phyloP scores from a whole-genome alignment of 2,113 vertebrate genomes.

The Leucoraja erinaceus region DNA sequence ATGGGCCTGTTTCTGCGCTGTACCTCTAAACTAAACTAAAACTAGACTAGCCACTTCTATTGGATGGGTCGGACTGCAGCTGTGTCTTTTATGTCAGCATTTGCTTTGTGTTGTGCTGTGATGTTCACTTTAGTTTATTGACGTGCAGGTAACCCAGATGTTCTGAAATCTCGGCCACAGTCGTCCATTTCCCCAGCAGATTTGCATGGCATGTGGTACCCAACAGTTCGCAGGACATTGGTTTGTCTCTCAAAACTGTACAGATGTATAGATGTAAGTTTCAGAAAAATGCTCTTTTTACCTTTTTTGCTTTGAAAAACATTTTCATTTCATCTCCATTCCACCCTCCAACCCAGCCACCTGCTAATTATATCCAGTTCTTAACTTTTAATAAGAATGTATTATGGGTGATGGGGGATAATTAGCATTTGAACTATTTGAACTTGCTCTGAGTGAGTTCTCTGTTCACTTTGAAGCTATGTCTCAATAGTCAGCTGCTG shows the following conservation, averaged over 20 bases:
- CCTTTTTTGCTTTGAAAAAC: not conserved
- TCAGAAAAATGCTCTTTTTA: not conserved
- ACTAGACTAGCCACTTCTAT: not conserved
- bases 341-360: not conserved
- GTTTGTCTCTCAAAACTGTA: constrained; percentile 97
- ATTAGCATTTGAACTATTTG: not conserved
- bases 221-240: constrained; percentile 87
- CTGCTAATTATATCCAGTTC: not conserved
- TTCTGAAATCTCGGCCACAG: constrained; percentile 61
- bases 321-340: not conserved
- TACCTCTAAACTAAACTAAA: too few relatives aligned
- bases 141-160: constrained; percentile 62
- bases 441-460: not conserved
- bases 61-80: not conserved
- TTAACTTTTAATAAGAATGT: not conserved
- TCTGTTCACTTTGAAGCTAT: not conserved
- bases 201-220: constrained; percentile 98
- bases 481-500: not conserved
- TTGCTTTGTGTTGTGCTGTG: not conserved
- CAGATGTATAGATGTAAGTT: constrained; percentile 92
- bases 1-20: too few relatives aligned
- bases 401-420: not conserved
- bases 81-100: not conserved
- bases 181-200: constrained; percentile 85
- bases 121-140: not conserved